Evolutionary conservation across 2,888 invertebrate species (phyloP), one percentile per base, ranked within the genome.

Genomic region (Xanthia togata): DNA sequence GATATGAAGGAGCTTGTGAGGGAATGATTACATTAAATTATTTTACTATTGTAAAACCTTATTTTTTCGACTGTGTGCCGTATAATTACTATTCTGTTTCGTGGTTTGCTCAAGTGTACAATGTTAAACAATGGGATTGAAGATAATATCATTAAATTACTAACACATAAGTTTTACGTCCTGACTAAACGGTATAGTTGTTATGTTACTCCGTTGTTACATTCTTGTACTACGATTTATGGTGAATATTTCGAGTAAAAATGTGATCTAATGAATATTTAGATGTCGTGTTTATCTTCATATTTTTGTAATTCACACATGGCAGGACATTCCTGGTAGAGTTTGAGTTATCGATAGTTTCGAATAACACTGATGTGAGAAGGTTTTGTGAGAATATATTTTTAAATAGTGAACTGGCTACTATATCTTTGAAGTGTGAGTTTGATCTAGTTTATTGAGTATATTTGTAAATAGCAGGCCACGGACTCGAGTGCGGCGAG

Each of bases 91-190:
- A 38, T 84, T 85, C 73, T 71, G 71, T 84, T 82, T 78, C 44
- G 77, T 71, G 69, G 71, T 82, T 88, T 88, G 88, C 88, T 90
- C 90, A 88, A 88, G 68, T 85, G 84, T 88, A 86, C 84, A 87
- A 85, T 79, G 65, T 78, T 78, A 78, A 75, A 83, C 65, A 83
- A 74, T 86, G 70, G 77, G 79, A 79, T 87, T 87, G 88, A 78
- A 80, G 67, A 78, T 78, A 78, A 78, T 78, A 78, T 78, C 62
- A 76, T 82, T 67, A 76, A 44, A 82, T 63, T 74, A 78, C 65
- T 73, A 76, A 82, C 77, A 55, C 69, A 57, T 77, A 78, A 57
- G 50, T 65, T 72, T 17, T 69, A 68, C 23, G 53, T 72, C 73
- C 73, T 78, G 44, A 50, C 41, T 83, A 72, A 78, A 65, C n/a